Percentiles rank a stretch among this genome's conserved stretches.
Conservation (phyloP, 2,113 vertebrate genomes). For the Myotis davidii region DNA sequence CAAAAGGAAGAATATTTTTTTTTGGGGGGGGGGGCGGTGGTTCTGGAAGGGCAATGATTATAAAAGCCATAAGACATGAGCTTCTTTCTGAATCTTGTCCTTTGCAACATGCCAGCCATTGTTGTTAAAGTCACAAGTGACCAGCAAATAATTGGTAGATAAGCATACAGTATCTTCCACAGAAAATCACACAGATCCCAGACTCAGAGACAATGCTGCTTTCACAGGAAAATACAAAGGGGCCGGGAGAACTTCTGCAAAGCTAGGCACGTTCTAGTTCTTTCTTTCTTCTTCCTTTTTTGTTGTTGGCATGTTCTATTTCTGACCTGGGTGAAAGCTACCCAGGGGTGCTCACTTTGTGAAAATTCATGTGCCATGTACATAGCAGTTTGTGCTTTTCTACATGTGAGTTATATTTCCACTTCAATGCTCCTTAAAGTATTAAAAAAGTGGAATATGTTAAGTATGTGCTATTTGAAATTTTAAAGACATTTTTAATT, state of each 20-base stretch:
- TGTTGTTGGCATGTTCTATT: neutral
- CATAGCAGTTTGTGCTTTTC: neutral
- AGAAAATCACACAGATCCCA: neutral
- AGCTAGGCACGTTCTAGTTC: neutral
- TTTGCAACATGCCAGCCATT: neutral
- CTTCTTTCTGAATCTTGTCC: neutral
- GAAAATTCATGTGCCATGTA: neutral
- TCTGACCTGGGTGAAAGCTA: neutral
- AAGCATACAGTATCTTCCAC: neutral
- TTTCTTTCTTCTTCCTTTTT: too few species aligned
- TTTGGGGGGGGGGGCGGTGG: neutral
- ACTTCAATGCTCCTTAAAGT: conserved; percentile 17
- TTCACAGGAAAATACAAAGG: neutral
- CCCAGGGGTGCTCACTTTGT: neutral
- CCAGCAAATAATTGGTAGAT: neutral
- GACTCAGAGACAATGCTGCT: neutral
- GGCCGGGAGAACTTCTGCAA: neutral
- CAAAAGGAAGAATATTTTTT: neutral
- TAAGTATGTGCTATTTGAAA: neutral
- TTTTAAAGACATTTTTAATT: conserved; percentile 39
- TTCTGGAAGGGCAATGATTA: too few species aligned
- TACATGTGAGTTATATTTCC: neutral
- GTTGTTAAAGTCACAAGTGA: neutral
- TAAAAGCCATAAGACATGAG: neutral
- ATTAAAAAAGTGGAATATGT: conserved; percentile 5